phyloP scores from a whole-genome alignment of 2,797 vertebrate genomes.

The Selene dorsalis region DNA sequence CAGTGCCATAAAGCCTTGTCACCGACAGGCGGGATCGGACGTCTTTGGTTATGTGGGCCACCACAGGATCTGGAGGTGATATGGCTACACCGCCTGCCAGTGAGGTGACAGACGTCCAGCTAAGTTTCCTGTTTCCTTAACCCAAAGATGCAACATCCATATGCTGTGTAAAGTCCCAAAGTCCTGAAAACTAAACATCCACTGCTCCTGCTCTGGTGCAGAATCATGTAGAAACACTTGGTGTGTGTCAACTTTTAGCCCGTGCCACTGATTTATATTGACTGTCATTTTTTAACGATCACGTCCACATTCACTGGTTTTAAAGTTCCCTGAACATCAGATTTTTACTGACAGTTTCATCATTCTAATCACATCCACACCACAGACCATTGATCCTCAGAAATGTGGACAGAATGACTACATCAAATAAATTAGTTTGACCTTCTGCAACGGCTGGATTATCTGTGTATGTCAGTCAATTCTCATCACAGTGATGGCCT shows the following conservation, averaged over 20 bases:
- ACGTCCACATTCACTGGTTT: background rate
- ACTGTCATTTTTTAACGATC: too few relatives aligned
- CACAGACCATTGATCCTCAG: slow-evolving; percentile 54
- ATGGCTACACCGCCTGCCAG: slow-evolving; percentile 42
- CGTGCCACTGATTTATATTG: background rate
- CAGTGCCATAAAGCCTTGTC: slow-evolving; percentile 38
- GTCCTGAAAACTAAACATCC: slow-evolving; percentile 20
- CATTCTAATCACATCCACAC: slow-evolving; percentile 68
- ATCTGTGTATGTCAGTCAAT: slow-evolving; percentile 60
- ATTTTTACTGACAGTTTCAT: slow-evolving; percentile 51
- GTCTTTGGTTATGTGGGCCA: slow-evolving; percentile 45
- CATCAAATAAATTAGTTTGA: slow-evolving; percentile 75
- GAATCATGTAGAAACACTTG: background rate
- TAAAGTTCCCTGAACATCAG: slow-evolving; percentile 22
- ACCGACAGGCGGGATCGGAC: slow-evolving; percentile 45
- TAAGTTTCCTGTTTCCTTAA: slow-evolving; percentile 36
- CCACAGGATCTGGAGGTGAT: slow-evolving; percentile 52
- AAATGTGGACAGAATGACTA: slow-evolving; percentile 59
- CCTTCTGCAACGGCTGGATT: slow-evolving; percentile 71
- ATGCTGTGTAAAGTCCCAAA: slow-evolving; percentile 16
- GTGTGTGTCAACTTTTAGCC: background rate
- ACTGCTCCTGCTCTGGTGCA: background rate
- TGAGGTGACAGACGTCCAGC: slow-evolving; percentile 36
- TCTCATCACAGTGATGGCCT: slow-evolving; percentile 75
- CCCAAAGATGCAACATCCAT: slow-evolving; percentile 42